Conservation (phyloP, 2,113 vertebrate species). For the Osmerus eperlanus region DNA sequence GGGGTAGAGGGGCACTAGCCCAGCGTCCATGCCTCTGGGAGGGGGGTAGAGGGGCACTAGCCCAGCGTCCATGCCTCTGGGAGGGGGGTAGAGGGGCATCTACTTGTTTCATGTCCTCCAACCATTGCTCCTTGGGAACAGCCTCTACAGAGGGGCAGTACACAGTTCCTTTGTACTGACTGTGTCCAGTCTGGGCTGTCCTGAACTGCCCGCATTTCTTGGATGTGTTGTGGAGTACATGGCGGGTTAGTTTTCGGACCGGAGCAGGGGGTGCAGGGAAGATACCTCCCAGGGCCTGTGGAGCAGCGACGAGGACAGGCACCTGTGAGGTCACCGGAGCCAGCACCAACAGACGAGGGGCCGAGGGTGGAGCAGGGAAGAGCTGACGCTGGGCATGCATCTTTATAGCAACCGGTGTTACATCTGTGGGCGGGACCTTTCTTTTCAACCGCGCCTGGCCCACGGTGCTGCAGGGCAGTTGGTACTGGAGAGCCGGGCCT, state of each 20-base stretch:
- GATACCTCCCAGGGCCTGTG: too few relatives aligned
- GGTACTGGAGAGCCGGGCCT: too few relatives aligned
- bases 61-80: too few relatives aligned
- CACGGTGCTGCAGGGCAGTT: too few relatives aligned
- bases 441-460: too few relatives aligned
- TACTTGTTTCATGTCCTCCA: not conserved
- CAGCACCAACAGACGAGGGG: not conserved
- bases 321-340: not conserved
- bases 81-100: too few relatives aligned
- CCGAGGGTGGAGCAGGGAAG: not conserved
- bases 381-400: not conserved
- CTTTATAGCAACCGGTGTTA: not conserved
- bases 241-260: not conserved
- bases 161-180: slow-evolving; percentile 14
- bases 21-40: too few relatives aligned
- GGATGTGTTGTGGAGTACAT: not conserved
- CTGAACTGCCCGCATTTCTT: slow-evolving; percentile 15
- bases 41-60: too few relatives aligned
- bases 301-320: too few relatives aligned
- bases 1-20: too few relatives aligned
- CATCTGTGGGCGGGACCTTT: too few relatives aligned
- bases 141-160: slow-evolving; percentile 21
- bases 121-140: slow-evolving; percentile 16
- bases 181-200: slow-evolving; percentile 19
- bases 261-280: too few relatives aligned